Conservation (phyloP, 2,888 invertebrate genomes). For the Chloroclystis v-ata region DNA sequence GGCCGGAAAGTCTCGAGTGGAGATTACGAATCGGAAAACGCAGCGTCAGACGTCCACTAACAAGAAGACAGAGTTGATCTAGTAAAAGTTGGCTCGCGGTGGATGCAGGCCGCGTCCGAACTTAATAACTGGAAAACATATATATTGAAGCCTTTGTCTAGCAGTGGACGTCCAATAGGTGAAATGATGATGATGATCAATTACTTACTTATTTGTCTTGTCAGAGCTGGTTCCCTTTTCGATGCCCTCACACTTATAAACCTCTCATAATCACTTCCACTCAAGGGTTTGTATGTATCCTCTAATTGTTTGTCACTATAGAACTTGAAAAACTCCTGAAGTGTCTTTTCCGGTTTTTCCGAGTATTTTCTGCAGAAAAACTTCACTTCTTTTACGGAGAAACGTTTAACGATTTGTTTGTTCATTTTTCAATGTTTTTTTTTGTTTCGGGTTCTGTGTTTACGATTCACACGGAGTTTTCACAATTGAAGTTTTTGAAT, state of each 20-base stretch:
- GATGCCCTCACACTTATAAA: conserved; percentile 55
- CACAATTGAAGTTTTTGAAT: no score
- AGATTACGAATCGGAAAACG: no score
- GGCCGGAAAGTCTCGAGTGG: no score
- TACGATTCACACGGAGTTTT: no score
- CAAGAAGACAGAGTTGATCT: no score
- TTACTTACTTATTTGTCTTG: conserved; percentile 64
- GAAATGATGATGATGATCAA: conserved; percentile 7
- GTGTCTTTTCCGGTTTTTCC: conserved; percentile 37
- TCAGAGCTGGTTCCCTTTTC: conserved; percentile 58
- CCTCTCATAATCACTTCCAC: conserved; percentile 53
- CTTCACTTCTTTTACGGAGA: conserved; percentile 36
- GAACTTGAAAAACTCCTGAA: conserved; percentile 55
- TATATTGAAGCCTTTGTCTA: no score
- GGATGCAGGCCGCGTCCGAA: no score
- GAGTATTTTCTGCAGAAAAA: conserved; percentile 35
- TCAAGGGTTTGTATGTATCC: conserved; percentile 44
- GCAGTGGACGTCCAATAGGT: not conserved
- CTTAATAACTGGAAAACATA: no score
- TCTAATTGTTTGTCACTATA: conserved; percentile 44
- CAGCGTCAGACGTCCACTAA: no score
- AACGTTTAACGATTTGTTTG: conserved; percentile 31
- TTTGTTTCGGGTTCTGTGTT: no score
- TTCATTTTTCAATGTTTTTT: conserved; percentile 28
- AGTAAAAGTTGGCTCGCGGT: no score